Base-by-base conservation (phyloP, 1,140 invertebrate species). In the Ladona fulva region DNA sequence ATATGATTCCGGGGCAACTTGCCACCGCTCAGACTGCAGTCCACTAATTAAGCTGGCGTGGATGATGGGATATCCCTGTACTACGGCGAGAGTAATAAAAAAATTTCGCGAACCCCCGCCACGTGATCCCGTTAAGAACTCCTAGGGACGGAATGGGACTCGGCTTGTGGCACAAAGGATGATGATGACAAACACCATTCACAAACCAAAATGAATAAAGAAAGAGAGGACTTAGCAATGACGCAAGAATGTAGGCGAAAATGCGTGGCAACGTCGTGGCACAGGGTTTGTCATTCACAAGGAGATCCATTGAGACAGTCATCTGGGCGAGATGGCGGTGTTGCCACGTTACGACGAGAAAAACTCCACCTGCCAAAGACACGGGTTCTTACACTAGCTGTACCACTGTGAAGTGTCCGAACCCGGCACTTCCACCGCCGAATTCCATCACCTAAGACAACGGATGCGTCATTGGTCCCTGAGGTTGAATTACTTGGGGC, bases 221-320 rank as follows among this genome's bases (percentile, higher is more conserved):
- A 22, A 12, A 66, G 52, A 22, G 12, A 66, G 52, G 52, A 16
- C 52, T 22, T 3, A 66, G 52, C 52, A 16, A 66, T 66, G 52
- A 66, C 52, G 52, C 52, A 66, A 66, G 52, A 66, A 66, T 66
- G 52, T 66, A 12, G 52, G 52, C 52, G 52, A 66, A 66, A 66
- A 66, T 66, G 52, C 52, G 14, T 66, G 52, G 52, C 52, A 66
- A 66, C 52, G 52, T 22, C 52, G 52, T 16, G 52, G 52, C 52
- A 66, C 52, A 66, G 52, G 52, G 52, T 66, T 66, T 66, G 52
- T 66, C 52, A 66, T 66, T 66, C 52, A 66, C 52, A 66, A 66
- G 52, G 52, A 16, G 52, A 66, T 66, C 52, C 52, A 66, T 66
- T 66, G 52, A 66, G 52, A 66, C 52, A 66, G 52, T 66, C 52